Base-by-base conservation (phyloP, 64 coral and sea anemone species). In the Platygyra sinensis region DNA sequence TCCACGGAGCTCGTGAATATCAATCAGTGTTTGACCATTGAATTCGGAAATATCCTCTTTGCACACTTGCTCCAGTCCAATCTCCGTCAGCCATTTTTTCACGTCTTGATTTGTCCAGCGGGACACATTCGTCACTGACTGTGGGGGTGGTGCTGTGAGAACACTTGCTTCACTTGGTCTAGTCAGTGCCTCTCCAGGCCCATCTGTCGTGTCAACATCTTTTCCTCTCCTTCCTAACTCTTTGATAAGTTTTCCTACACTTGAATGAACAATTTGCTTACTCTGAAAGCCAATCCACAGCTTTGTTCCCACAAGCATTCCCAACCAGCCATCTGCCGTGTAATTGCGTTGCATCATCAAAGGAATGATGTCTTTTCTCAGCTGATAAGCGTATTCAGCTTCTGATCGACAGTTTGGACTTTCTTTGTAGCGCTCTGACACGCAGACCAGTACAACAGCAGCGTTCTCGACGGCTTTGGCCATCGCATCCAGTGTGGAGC, bases 341-440 rank as follows among this genome's bases (percentile, higher is more conserved):
- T 91, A 91, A 27, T 86, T 85, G 3, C 16, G 60, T 42, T 91
- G 54, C 72, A 91, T 29, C 89, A 91, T 91, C 22, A 91, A 49
- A 39, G 89, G 89, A 76, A 91, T 76, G 22, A 86, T 67, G 36
- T 91, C 89, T 86, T 86, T 91, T 61, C 38, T 72, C 57, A 91
- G 76, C 22, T 81, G 65, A 64, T 85, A 91, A 0, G 89, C 89
- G n/a, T 91, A 91, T 19, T 85, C 72, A 0, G 89, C 89, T 72
- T 91, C 89, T 91, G 90, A 92, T 79, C 90, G 85, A 60, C 90
- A 92, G 83, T 92, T 92, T 2, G 82, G 83, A 60, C 90, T 92
- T 77, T 92, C 90, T 49, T 92, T 92, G 75, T 92, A 92, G 14
- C 59, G 64, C 61, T 87, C 82, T 19, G 90, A 92, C 28, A 92